Conservation (phyloP, 2,888 invertebrate genomes). For the Marronus borbonicus region DNA sequence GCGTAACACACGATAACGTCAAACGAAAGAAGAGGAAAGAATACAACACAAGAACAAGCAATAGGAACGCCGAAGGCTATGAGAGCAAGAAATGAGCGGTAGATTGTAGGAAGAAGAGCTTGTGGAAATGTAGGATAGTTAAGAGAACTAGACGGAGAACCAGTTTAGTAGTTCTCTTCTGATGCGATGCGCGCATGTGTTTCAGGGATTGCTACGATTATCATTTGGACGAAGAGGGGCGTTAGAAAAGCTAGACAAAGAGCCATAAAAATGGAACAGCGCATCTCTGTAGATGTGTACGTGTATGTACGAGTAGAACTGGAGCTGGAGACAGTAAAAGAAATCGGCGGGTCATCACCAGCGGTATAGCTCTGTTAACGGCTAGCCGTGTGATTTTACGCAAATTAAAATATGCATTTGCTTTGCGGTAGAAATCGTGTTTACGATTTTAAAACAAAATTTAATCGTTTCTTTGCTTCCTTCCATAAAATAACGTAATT, state of each 20-base stretch:
- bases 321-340: slow-evolving; percentile 22
- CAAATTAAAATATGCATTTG: slow-evolving; percentile 12
- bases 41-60: background rate
- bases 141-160: slow-evolving; percentile 11
- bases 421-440: slow-evolving; percentile 6
- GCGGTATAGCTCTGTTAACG: background rate
- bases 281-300: too few relatives aligned
- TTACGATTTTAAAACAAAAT: background rate
- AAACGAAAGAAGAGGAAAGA: background rate
- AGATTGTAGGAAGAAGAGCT: slow-evolving; percentile 17
- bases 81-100: background rate
- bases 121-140: slow-evolving; percentile 9
- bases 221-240: slow-evolving; percentile 12
- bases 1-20: slow-evolving; percentile 11
- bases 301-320: background rate
- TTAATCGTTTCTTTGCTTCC: slow-evolving; percentile 4
- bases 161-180: slow-evolving; percentile 12
- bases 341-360: background rate
- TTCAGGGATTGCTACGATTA: slow-evolving; percentile 16
- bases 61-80: slow-evolving; percentile 3
- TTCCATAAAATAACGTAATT: background rate
- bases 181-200: slow-evolving; percentile 11
- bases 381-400: slow-evolving; percentile 6
- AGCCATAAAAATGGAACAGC: slow-evolving; percentile 12
- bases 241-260: slow-evolving; percentile 21